These are phyloP conservation scores for Coccyzus lansbergi DNA, from an alignment of 2,797 vertebrate species.

Conservation along the genomic window DNA sequence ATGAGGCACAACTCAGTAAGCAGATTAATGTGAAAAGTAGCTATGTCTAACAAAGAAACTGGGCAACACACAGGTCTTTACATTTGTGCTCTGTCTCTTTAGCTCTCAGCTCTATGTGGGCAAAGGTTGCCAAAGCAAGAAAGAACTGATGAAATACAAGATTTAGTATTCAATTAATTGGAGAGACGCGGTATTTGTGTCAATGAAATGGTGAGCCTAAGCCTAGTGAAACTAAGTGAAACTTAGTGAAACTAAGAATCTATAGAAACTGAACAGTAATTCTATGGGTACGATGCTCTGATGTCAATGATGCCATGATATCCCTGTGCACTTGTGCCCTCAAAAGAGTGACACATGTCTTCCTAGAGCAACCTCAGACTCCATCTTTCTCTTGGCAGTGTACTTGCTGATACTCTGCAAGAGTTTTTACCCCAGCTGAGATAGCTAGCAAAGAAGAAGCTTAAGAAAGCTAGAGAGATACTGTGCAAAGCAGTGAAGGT, in stretches of 20 bases:
- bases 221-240: neutral
- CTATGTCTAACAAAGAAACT: neutral
- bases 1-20: neutral
- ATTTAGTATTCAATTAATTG: neutral
- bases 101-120: neutral
- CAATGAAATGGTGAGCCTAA: neutral
- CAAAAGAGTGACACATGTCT: neutral
- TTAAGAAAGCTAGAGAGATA: neutral
- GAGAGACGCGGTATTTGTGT: neutral
- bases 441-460: neutral
- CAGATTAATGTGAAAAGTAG: neutral
- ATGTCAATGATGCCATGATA: neutral
- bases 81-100: too few relatives aligned
- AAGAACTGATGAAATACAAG: neutral
- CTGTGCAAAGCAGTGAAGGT: neutral
- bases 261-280: neutral
- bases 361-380: neutral
- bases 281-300: neutral
- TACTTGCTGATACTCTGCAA: neutral
- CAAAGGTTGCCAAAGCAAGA: neutral
- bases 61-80: neutral
- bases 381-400: neutral
- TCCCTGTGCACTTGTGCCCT: neutral
- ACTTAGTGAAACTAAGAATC: neutral
- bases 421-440: neutral